phyloP scores from a whole-genome alignment of 1,140 invertebrate genomes.

The Drosophila pruinosa region DNA sequence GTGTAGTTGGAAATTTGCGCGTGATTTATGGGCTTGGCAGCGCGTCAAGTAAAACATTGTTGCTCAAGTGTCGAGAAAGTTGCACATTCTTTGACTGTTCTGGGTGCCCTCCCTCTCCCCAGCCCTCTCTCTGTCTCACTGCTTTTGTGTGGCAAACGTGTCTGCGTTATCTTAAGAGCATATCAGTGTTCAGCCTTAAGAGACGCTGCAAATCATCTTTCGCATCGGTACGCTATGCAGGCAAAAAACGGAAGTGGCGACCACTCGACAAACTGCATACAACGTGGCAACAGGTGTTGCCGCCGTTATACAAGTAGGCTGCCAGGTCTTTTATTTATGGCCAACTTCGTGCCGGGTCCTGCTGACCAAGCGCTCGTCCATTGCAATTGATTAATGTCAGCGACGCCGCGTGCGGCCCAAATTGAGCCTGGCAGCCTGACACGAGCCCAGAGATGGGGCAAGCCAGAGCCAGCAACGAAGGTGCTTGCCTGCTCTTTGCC shows the following conservation, averaged over 20 bases:
- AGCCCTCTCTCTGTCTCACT: neutral
- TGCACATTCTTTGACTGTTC: neutral
- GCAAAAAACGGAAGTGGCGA: conserved; percentile 34
- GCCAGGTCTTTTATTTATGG: conserved; percentile 56
- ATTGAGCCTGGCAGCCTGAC: conserved; percentile 28
- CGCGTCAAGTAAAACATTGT: conserved; percentile 31
- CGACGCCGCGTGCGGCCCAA: conserved; percentile 40
- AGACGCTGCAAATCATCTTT: conserved; percentile 59
- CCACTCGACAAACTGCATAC: conserved; percentile 31
- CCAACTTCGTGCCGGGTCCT: conserved; percentile 18
- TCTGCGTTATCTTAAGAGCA: conserved; percentile 69
- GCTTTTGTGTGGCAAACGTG: neutral
- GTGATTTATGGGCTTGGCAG: conserved; percentile 59
- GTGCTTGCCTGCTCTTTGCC: neutral
- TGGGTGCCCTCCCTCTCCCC: neutral
- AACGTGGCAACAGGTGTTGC: conserved; percentile 59
- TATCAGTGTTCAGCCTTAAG: conserved; percentile 56
- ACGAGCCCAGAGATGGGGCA: neutral
- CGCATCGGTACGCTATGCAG: neutral
- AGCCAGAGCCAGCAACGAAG: neutral
- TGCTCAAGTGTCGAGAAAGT: conserved; percentile 1
- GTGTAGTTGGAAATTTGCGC: conserved; percentile 43
- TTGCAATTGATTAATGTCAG: conserved; percentile 75
- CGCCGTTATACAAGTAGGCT: conserved; percentile 38
- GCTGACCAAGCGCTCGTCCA: conserved; percentile 21